Base-by-base conservation (phyloP, 2,113 vertebrate genomes). In the Oreotrochilus melanogaster region DNA sequence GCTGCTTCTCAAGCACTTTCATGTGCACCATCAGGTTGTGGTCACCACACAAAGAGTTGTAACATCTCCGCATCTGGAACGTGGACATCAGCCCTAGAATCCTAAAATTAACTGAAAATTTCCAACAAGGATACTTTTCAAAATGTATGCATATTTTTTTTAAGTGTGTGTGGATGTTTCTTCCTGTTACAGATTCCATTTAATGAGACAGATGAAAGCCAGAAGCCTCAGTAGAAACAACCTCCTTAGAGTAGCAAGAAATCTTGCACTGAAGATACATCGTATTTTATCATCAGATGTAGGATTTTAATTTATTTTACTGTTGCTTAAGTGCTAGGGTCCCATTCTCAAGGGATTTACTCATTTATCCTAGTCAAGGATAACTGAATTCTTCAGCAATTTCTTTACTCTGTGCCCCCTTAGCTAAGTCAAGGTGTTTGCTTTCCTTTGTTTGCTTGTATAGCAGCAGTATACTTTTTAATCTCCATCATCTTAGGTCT, bases 221-320 rank as follows among this genome's bases (percentile, higher is more conserved):
- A 78, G 47, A 93, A 33, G 24, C 60, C 48, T 74, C 30, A 1
- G 37, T 24, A 90, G 64, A 60, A 86, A 64, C 18, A 83, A n/a
- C 31, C 48, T 94, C 72, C 61, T 84, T 70, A 86, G 57, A 28
- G 69, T 45, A 74, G 48, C 53, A 69, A 90, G 72, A 92, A 95
- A 83, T 18, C 43, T 90, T 92, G 60, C 56, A 56, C 30, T 64
- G 82, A 74, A 90, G 51, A 35, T 93, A 27, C 57, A 60, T 67
- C 88, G 47, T 61, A 72, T 71, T 95, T 92, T 81, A 87, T 91
- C 78, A 88, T 92, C 90, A 93, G 78, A 78, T 8, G 0, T 14
- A 27, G 18, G 53, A 27, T 92, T 95, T 94, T 88, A 94, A 90
- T 96, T 94, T 88, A 86, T 95, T 96, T 94, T 83, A 69, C 67